These are phyloP conservation scores for Drosophila mayri DNA, from an alignment of 1,140 invertebrate genomes.

Conservation along the genomic window DNA sequence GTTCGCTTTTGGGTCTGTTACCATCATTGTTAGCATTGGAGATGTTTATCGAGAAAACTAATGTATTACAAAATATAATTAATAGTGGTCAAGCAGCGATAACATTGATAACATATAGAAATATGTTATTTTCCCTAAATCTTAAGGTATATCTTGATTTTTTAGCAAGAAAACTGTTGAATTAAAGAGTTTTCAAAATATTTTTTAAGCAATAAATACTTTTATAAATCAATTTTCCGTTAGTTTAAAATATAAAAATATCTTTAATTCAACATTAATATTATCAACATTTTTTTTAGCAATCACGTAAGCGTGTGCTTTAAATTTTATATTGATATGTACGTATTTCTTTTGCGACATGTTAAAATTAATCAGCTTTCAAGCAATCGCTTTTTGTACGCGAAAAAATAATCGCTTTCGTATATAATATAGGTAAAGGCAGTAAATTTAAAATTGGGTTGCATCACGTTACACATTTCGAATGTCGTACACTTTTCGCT, in stretches of 20 bases:
- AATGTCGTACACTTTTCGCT: conserved; percentile 26
- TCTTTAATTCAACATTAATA: not conserved
- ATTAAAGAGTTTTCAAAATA: not conserved
- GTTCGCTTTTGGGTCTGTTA: not conserved
- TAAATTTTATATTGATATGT: not conserved
- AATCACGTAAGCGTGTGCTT: too few relatives aligned
- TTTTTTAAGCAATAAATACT: too few relatives aligned
- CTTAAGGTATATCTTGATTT: too few relatives aligned
- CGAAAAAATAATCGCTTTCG: conserved; percentile 11
- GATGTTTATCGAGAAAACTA: not conserved
- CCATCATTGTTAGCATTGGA: too few relatives aligned
- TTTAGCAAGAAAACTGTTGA: not conserved
- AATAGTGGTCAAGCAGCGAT: not conserved
- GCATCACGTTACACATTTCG: conserved; percentile 19
- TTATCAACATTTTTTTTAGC: not conserved
- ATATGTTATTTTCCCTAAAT: not conserved
- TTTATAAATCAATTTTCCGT: too few relatives aligned
- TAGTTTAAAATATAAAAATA: not conserved
- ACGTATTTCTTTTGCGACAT: not conserved
- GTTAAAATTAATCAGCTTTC: conserved; percentile 7
- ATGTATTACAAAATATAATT: not conserved
- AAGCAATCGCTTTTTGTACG: conserved; percentile 3
- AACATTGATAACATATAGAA: too few relatives aligned
- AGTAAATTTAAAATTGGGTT: conserved; percentile 22
- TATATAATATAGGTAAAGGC: conserved; percentile 1